phyloP scores from a whole-genome alignment of 2,888 invertebrate species.

The Coleophora deauratella region DNA sequence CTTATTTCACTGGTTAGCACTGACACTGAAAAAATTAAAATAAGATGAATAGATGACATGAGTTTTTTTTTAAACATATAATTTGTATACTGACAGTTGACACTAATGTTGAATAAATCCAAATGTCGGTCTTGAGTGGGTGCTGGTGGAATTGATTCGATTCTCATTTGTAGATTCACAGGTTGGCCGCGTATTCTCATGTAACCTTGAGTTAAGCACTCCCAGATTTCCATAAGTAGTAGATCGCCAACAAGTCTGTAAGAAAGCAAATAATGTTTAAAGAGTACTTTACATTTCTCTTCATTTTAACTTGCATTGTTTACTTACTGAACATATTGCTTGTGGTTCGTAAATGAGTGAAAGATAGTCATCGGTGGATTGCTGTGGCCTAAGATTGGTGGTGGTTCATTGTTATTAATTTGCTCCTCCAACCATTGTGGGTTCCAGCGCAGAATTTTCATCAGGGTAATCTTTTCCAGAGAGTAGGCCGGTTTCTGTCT shows the following conservation, averaged over 20 bases:
- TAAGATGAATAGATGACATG: background rate
- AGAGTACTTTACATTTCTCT: too few species aligned
- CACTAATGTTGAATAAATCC: conserved; percentile 47
- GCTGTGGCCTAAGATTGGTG: conserved; percentile 67
- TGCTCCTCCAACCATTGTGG: conserved; percentile 78
- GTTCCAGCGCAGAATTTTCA: conserved; percentile 77
- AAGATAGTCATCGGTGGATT: conserved; percentile 68
- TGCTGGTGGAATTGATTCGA: conserved; percentile 45
- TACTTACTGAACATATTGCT: conserved; percentile 75
- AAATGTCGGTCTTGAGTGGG: conserved; percentile 40
- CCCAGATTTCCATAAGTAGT: conserved; percentile 78
- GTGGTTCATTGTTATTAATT: conserved; percentile 56
- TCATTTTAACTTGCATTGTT: too few species aligned
- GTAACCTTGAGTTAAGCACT: conserved; percentile 52
- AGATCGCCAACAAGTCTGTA: conserved; percentile 70
- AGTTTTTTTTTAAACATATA: too few species aligned
- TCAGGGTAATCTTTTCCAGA: conserved; percentile 60
- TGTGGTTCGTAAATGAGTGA: conserved; percentile 67
- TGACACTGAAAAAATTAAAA: conserved; percentile 33
- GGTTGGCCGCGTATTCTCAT: conserved; percentile 30
- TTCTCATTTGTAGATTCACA: conserved; percentile 39
- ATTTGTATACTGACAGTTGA: conserved; percentile 48
- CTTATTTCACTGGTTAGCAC: conserved; percentile 36
- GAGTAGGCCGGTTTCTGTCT: conserved; percentile 45
- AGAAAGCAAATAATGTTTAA: conserved; percentile 11